Evolutionary conservation across 2,113 vertebrate genomes (phyloP), one percentile per base, ranked within the genome.

Genomic region (Tupaia tana): DNA sequence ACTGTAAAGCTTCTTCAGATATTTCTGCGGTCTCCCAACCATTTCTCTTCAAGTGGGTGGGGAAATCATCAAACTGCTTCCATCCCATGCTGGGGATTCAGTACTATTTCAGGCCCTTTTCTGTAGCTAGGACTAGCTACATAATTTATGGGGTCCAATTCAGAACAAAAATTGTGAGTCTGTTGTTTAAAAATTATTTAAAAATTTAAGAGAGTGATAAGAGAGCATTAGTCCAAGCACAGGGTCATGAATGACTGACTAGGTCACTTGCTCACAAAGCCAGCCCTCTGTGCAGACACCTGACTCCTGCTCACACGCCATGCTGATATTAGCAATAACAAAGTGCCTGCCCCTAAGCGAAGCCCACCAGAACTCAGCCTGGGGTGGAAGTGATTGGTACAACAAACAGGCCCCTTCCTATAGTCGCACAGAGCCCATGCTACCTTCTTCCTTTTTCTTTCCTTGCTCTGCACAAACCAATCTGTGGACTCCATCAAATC

Each of bases 151-250:
- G 52, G 58, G 15, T 5, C 19, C 16, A 22, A 3, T 31, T n/a
- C 15, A 85, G 85, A 85, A 86, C n/a, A 4, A 90, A 86, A 80
- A 91, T 27, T 4, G 1, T 31, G 20, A 13, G 20, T 0, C 1
- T 14, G 20, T 64, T 63, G 6, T 82, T 90, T 2, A 83, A 92
- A 97, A 90, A 70, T 73, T 25, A 54, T 84, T 87, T 74, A 24
- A 15, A 78, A 78, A 31, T 88, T 78, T 66, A 80, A 90, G 34
- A 89, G 20, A 13, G 22, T 59, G 70, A 31, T 1, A 74, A 66
- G n/a, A 89, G 22, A 84, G 13, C 18, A 59, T n/a, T 24, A 88
- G 89, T 27, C 19, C 22, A 71, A 64, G 43, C 9, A 9, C 8
- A 25, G 79, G 56, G 34, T 7, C 9, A 59, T 19, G 1, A 11